phyloP scores from a whole-genome alignment of 2,797 vertebrate genomes.

The Rhynchonycteris naso region DNA sequence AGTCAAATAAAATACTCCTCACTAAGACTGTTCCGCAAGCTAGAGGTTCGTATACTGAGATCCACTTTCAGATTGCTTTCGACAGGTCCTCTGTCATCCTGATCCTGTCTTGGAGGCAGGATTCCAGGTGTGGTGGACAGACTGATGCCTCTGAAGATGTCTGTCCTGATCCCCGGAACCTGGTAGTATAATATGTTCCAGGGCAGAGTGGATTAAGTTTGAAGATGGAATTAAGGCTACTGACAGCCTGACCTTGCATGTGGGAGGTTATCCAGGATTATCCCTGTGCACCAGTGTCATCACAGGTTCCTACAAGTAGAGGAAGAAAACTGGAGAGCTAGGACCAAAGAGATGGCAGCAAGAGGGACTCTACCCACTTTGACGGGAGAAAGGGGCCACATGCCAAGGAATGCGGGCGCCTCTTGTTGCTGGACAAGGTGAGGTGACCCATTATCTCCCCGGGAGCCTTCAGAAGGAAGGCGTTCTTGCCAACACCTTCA shows the following conservation, averaged over 20 bases:
- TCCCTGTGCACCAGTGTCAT: accelerated
- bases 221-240: neutral
- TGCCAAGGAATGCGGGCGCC: too few species aligned
- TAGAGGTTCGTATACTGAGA: neutral
- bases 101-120: neutral
- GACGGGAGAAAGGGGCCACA: neutral
- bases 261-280: neutral
- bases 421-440: neutral
- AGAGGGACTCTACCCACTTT: neutral
- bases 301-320: neutral
- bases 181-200: neutral
- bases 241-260: neutral
- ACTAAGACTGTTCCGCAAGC: neutral
- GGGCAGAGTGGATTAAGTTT: neutral
- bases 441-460: neutral
- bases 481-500: neutral
- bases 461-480: neutral
- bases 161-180: neutral
- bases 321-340: neutral
- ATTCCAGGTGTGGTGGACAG: neutral
- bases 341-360: neutral
- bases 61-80: neutral
- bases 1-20: neutral
- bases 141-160: neutral
- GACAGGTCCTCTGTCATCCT: neutral